Evolutionary conservation across 2,888 invertebrate genomes (phyloP), one percentile per base, ranked within the genome.

Genomic region (Elegia similella): DNA sequence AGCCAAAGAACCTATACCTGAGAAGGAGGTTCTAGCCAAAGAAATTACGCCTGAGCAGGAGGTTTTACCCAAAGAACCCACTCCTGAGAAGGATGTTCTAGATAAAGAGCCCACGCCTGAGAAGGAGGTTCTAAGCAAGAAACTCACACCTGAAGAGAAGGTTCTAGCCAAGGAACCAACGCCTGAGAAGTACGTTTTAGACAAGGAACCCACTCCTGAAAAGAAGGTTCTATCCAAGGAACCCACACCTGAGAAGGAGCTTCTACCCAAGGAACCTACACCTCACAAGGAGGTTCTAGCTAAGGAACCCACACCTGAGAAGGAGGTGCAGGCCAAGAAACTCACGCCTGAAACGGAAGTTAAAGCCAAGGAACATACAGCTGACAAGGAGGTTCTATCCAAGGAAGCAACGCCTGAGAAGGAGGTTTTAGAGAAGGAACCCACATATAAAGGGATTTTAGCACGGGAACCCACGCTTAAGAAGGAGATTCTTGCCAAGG

Each of bases 1-100:
- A 3, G 59, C 62, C 0, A 66, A 62, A 12, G 59, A 47, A n/a
- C 43, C 56, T 1, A 65, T 59, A 13, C 53, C 58, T 17, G 47
- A 48, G 8, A 56, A 58, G 10, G 52, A 50, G 7, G 15, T 29
- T n/a, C 46, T 58, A 6, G 17, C 23, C 6, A 62, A 59, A n/a
- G 58, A 52, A 2, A 23, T 42, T 1, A 59, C 54, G 17, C 55
- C 55, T 0, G 7, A 23, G 1, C n/a, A n/a, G 8, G 32, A 46
- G 8, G 23, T 53, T 2, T 32, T 44, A 32, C 55, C 43, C 0
- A 43, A 56, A 29, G 23, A 16, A 29, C 57, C 42, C 6, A 62
- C 57, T 16, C 59, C 61, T 1, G 46, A 16, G 0, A 57, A 44
- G 5, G 38, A 59, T 7, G 34, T 42, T 0, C 58, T 57, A 6